A percentile compares a stretch with the other conserved stretches of the same genome.
Conservation (phyloP, 2,888 invertebrate species). For the Exephanes ischioxanthus region DNA sequence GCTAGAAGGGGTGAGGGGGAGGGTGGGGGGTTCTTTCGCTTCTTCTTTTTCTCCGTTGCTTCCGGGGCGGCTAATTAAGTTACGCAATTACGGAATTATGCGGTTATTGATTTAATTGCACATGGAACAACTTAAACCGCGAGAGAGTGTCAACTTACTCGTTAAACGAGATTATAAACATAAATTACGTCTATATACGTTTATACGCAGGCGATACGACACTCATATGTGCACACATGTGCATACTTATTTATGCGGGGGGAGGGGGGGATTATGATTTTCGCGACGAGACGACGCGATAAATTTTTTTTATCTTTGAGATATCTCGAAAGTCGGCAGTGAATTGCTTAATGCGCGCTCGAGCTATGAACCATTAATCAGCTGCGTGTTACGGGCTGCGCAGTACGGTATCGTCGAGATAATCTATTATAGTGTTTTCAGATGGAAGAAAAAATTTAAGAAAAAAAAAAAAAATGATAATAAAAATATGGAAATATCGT, state of each 20-base stretch:
- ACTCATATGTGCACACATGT: neutral
- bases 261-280: slow-evolving; percentile 8
- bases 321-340: slow-evolving; percentile 3
- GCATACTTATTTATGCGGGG: neutral
- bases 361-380: neutral
- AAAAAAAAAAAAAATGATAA: neutral
- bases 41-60: slow-evolving; percentile 35
- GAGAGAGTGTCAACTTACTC: slow-evolving; percentile 45
- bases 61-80: slow-evolving; percentile 71
- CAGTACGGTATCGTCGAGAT: neutral
- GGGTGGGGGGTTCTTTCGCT: neutral
- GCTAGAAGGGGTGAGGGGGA: no score
- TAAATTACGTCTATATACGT: neutral
- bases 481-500: neutral
- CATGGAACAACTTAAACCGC: slow-evolving; percentile 6
- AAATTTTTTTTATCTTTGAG: slow-evolving; percentile 2
- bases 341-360: slow-evolving; percentile 9
- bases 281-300: neutral
- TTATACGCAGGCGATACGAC: neutral
- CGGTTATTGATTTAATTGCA: slow-evolving; percentile 73
- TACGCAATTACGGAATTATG: slow-evolving; percentile 69
- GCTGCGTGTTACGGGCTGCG: neutral
- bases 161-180: slow-evolving; percentile 58
- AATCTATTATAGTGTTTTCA: neutral
- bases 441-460: neutral